phyloP scores from a whole-genome alignment of 2,888 invertebrate genomes.

The Dynastes tityus region DNA sequence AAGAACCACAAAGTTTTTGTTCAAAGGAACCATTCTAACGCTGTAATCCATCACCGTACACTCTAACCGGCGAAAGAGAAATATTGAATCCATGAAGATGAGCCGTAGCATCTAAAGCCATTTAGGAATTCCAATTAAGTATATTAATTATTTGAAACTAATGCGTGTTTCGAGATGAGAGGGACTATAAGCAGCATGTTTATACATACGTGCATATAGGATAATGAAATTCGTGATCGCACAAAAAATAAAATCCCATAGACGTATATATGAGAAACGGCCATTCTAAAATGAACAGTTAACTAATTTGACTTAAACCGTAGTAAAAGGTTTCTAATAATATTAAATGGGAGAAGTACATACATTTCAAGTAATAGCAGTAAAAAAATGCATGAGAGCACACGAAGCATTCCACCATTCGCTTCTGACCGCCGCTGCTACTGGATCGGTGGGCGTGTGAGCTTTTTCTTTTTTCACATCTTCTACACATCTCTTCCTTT shows the following conservation, averaged over 20 bases:
- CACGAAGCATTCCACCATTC: slow-evolving; percentile 18
- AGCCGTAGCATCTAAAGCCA: slow-evolving; percentile 23
- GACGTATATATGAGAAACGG: slow-evolving; percentile 23
- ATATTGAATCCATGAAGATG: slow-evolving; percentile 34
- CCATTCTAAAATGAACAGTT: slow-evolving; percentile 46
- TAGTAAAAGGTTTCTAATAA: slow-evolving; percentile 41
- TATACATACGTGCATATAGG: slow-evolving; percentile 15
- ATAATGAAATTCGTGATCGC: slow-evolving; percentile 43
- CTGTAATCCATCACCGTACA: slow-evolving; percentile 28
- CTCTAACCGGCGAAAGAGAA: slow-evolving; percentile 4
- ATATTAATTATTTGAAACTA: slow-evolving; percentile 44
- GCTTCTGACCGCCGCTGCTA: slow-evolving; percentile 31
- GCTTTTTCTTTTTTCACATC: slow-evolving; percentile 24
- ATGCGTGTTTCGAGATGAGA: slow-evolving; percentile 37
- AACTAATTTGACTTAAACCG: slow-evolving; percentile 44
- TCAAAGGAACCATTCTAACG: not conserved
- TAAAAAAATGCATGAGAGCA: slow-evolving; percentile 22
- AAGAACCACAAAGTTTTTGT: slow-evolving; percentile 3
- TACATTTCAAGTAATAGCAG: slow-evolving; percentile 26
- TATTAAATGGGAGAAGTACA: slow-evolving; percentile 25
- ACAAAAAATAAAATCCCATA: slow-evolving; percentile 34
- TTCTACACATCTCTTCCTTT: slow-evolving; percentile 20
- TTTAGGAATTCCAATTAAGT: slow-evolving; percentile 40
- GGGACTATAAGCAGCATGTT: slow-evolving; percentile 18
- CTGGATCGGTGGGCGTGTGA: slow-evolving; percentile 36